Base-by-base conservation (phyloP, 64 coral and sea anemone species). In the Pocillopora verrucosa region DNA sequence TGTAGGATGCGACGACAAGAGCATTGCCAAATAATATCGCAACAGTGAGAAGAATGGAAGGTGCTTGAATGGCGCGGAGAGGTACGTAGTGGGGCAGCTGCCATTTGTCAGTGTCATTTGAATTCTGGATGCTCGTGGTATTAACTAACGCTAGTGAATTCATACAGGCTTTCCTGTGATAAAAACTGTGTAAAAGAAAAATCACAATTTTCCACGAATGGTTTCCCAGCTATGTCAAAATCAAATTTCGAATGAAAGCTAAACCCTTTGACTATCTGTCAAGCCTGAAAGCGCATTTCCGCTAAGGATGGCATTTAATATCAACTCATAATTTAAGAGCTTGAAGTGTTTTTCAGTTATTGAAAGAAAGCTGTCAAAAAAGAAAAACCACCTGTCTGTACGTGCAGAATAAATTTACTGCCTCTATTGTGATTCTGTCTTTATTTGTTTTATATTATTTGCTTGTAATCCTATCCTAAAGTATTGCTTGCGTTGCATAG, bases 1-100 rank as follows among this genome's bases (percentile, higher is more conserved):
- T 76, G n/a, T 88, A 95, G 14, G 90, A 90, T 25, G 84, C 25
- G 24, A 95, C 77, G 4, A 95, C 94, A 11, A 95, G 76, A 35
- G 64, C 70, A 60, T 95, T 95, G 9, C 94, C 94, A 17, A 78
- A 13, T 56, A 95, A 60, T 34, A 87, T 92, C 13, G 88, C 61
- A 1, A 92, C 67, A 11, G 92, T 84, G n/a, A 96, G 73, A 56
- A 92, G 20, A 22, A 79, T 79, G 19, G 57, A 79, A 10, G 77
- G 77, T 10, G 77, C 77, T 9, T 26, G 11, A n/a, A 60, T 79
- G 10, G 20, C 56, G 14, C 2, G 57, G 12, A 79, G 56, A 13
- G 56, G 56, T 34, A 57, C 13, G 5, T 34, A 10, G 24, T 60
- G 2, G 19, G 56, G 11, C 20, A 3, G 41, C 7, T 30, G 56